These are phyloP conservation scores for zebrafish (Danio rerio) DNA, from an alignment of 2,113 vertebrate genomes.

Conservation along the genomic window GRCz12tu NC_133188.1:17946001-17946500, in stretches of 20 bases:
- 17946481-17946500: too few species aligned
- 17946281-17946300: constrained; percentile 81
- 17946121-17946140: constrained; percentile 95
- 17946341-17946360: too few species aligned
- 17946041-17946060: not conserved
- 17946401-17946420: too few species aligned
- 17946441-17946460: too few species aligned
- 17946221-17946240: constrained; percentile 98
- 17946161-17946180: constrained; percentile 98
- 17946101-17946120: constrained; percentile 82
- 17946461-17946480: too few species aligned
- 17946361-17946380: too few species aligned
- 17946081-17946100: not conserved
- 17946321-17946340: too few species aligned
- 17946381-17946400: too few species aligned
- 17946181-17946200: constrained; percentile 99
- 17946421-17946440: too few species aligned
- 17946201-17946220: constrained; percentile 98
- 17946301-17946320: constrained; percentile 44
- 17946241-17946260: constrained; percentile 97
- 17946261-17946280: constrained; percentile 96
- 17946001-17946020: constrained; percentile 95
- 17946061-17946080: not conserved
- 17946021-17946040: constrained; percentile 39
- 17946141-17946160: constrained; percentile 94